phyloP scores from a whole-genome alignment of 2,797 vertebrate species.

The Enteromius radiatus region DNA sequence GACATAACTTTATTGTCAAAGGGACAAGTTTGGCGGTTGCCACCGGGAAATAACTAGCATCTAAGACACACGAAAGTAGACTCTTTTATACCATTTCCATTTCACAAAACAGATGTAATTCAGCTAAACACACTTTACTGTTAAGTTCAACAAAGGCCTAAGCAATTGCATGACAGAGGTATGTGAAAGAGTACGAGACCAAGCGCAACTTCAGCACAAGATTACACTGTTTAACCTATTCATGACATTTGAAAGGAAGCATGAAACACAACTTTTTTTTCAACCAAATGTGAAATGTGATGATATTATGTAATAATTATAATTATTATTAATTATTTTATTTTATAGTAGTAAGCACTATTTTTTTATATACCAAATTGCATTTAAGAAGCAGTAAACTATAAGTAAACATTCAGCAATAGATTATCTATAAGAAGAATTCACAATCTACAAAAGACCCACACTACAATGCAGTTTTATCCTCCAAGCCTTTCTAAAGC shows the following conservation, averaged over 20 bases:
- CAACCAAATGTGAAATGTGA: background rate
- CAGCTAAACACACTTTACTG: too few species aligned
- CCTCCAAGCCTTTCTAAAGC: background rate
- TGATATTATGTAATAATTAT: background rate
- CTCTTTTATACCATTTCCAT: too few species aligned
- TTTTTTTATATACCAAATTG: background rate
- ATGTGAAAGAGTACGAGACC: too few species aligned
- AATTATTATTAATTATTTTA: background rate
- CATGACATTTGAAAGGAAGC: background rate
- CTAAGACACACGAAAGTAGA: too few species aligned
- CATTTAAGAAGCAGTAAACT: background rate
- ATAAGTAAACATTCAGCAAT: background rate
- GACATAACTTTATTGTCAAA: too few species aligned
- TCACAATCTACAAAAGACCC: constrained; percentile 15
- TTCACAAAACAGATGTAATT: too few species aligned
- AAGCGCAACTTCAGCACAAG: background rate
- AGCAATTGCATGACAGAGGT: too few species aligned
- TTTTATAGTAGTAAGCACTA: background rate
- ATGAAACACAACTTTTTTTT: background rate
- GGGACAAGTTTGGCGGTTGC: too few species aligned
- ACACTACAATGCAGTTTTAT: background rate
- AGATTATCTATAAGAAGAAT: background rate
- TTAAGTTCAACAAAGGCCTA: too few species aligned
- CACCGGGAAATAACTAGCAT: too few species aligned
- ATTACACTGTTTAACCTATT: background rate